A percentile compares a stretch with the other conserved stretches of the same genome.
phyloP scores from a whole-genome alignment of 2,797 vertebrate genomes.

The Heteromormyrus szaboi region DNA sequence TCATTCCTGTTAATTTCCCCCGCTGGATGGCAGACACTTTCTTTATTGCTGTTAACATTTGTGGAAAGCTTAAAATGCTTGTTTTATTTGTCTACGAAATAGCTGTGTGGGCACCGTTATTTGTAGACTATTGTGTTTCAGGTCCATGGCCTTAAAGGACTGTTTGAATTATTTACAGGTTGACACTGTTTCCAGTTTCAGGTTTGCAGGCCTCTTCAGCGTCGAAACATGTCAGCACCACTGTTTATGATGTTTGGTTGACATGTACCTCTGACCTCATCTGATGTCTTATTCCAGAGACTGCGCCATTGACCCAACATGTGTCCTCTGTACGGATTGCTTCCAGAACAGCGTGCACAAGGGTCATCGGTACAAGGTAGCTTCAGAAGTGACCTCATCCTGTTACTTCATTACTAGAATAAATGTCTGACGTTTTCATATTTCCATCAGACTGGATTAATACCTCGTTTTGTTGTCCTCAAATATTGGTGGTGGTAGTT shows the following conservation, averaged over 20 bases:
- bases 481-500: background rate
- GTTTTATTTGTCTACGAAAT: background rate
- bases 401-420: background rate
- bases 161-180: slow-evolving; percentile 32
- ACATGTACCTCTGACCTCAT: slow-evolving; percentile 18
- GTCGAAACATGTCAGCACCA: background rate
- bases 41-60: background rate
- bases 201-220: slow-evolving; percentile 17
- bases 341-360: slow-evolving; percentile 96
- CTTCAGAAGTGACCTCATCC: slow-evolving; percentile 5
- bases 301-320: slow-evolving; percentile 96
- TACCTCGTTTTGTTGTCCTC: background rate
- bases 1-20: background rate
- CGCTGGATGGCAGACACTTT: background rate
- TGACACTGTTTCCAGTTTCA: background rate
- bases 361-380: slow-evolving; percentile 94
- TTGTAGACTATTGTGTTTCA: slow-evolving; percentile 8
- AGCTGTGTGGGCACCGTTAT: background rate
- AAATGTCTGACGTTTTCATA: background rate
- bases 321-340: slow-evolving; percentile 96
- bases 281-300: slow-evolving; percentile 68
- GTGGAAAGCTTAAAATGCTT: background rate
- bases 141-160: background rate
- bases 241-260: slow-evolving; percentile 17
- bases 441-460: background rate